Percentiles rank a stretch among this genome's conserved stretches.
phyloP scores from a whole-genome alignment of 2,888 invertebrate genomes.

The Athalia circularis region DNA sequence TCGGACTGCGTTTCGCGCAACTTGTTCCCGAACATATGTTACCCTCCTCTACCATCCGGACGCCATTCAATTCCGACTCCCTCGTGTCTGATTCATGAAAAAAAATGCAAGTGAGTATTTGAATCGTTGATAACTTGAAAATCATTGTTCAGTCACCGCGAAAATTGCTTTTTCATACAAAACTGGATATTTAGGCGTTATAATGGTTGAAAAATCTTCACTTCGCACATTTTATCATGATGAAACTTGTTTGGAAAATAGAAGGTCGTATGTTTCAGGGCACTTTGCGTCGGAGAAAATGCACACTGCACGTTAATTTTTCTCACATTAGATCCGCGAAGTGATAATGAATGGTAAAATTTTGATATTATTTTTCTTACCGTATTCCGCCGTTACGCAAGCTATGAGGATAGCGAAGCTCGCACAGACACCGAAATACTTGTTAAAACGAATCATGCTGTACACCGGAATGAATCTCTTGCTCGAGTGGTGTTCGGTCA shows the following conservation, averaged over 20 bases:
- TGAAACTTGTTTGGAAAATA: no score
- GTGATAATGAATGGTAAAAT: no score
- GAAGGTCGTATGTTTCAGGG: background rate
- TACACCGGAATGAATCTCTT: constrained; percentile 47
- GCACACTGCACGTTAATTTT: background rate
- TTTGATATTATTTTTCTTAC: constrained; percentile 53
- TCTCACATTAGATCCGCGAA: no score
- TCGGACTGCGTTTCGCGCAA: constrained; percentile 60
- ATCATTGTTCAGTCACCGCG: background rate
- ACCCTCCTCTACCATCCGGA: constrained; percentile 47
- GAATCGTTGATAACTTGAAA: background rate
- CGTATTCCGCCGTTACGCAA: constrained; percentile 61
- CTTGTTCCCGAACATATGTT: constrained; percentile 61
- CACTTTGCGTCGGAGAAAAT: background rate
- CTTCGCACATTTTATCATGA: no score
- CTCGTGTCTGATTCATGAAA: constrained; percentile 51
- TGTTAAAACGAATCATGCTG: constrained; percentile 41
- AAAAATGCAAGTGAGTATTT: background rate
- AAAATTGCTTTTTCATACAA: no score
- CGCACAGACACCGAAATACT: constrained; percentile 51
- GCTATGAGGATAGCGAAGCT: constrained; percentile 50
- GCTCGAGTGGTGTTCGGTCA: constrained; percentile 54
- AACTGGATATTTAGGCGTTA: no score
- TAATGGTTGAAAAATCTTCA: no score
- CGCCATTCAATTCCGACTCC: constrained; percentile 48